Evolutionary conservation across 2,113 vertebrate species (phyloP), one percentile per base, ranked within the genome.

Genomic region (Macquaria australasica): DNA sequence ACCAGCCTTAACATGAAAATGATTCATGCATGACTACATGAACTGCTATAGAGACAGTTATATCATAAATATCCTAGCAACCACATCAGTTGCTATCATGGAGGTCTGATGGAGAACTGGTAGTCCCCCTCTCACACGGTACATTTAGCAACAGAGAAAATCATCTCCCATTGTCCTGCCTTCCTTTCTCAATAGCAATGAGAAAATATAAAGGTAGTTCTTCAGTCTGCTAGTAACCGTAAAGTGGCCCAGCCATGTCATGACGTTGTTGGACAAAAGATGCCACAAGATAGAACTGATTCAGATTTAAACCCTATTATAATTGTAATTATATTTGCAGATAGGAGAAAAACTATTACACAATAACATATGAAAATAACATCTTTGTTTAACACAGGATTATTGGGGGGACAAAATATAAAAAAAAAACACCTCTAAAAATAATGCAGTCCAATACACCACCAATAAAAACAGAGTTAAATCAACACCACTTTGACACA

Each of bases 41-140:
- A 37, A 37, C 41, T 51, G 56, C 70, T 41, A 39, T 21, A 62
- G 8, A 15, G 15, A 16, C 31, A 50, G 28, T 60, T 53, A 41
- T 20, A 62, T 50, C 59, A 59, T n/a, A 56, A 62, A 80, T 76
- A 83, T 34, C 73, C n/a, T 68, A 51, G 77, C 60, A 86, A 60
- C 41, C 51, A 71, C 51, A 51, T 41, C n/a, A 66, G 45, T 34
- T 20, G 53, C n/a, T 62, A 6, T 53, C 53, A 68, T 58, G 28
- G 31, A 67, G 51, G 64, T 74, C 56, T 80, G 37, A 69, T 39
- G n/a, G 72, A 64, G 48, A 75, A 51, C 41, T 53, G 66, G 8
- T n/a, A n/a, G n/a, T n/a, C n/a, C n/a, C n/a, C n/a, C n/a, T 51
- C 72, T 85, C 39, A 62, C 48, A 39, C n/a, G 48, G 11, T 34